Conservation (phyloP, 2,113 vertebrate genomes). For the Catagonus wagneri region DNA sequence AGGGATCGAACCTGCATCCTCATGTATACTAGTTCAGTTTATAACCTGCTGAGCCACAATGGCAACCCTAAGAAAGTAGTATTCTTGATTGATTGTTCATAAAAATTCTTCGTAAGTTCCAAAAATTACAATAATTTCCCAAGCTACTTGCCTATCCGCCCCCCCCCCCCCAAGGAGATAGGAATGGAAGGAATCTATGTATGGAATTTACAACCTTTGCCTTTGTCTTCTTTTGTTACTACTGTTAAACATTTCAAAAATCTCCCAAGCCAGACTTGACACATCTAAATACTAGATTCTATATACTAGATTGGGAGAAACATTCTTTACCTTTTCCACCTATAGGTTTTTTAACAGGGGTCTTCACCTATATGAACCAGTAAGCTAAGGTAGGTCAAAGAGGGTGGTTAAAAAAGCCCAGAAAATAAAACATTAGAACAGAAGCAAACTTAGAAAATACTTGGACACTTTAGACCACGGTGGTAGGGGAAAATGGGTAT, state of each 20-base stretch:
- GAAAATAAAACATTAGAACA: neutral
- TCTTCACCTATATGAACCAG: neutral
- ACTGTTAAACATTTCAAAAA: slow-evolving; percentile 41
- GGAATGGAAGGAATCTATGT: neutral
- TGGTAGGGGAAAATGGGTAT: neutral
- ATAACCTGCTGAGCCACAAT: too few relatives aligned
- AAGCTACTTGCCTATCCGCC: neutral
- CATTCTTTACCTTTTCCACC: neutral
- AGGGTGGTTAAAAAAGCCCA: neutral
- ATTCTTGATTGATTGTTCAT: neutral
- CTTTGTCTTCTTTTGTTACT: slow-evolving; percentile 28
- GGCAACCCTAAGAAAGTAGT: neutral
- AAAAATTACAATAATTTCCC: slow-evolving; percentile 37
- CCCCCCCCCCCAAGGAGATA: neutral
- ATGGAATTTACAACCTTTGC: neutral
- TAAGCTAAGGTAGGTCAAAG: neutral
- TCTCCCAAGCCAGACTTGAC: slow-evolving; percentile 29
- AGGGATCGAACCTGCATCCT: too few relatives aligned
- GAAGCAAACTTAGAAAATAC: slow-evolving; percentile 3
- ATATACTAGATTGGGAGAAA: neutral
- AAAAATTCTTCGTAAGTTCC: slow-evolving; percentile 36
- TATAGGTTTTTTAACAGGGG: neutral
- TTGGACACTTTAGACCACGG: neutral
- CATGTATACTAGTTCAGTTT: too few relatives aligned
- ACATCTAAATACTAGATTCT: slow-evolving; percentile 19